Evolutionary conservation across 2,888 invertebrate genomes (phyloP), one percentile per base, ranked within the genome.

Genomic region (Phorcus lineatus): DNA sequence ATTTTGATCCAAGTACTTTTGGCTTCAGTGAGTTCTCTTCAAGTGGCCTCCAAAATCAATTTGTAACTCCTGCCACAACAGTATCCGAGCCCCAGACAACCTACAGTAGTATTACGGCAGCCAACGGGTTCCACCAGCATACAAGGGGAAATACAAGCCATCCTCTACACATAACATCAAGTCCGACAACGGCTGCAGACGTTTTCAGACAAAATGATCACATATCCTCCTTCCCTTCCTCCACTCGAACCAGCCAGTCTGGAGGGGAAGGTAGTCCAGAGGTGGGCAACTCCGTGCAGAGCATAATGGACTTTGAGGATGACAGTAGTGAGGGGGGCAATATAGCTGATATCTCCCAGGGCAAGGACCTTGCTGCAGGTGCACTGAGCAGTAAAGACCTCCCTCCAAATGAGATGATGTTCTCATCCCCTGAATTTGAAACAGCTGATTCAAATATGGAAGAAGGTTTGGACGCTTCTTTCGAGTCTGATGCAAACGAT

Each of bases 231-330:
- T 40, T 36, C 70, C 24, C 62, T 2, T 31, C 70, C 40, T 11
- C 16, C 6, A 31, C 70, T 36, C 40, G n/a, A 31, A 36, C 70
- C 9, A 19, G 36, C 36, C 36, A 31, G 11, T 36, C 70, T 17
- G 36, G 36, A 17, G 66, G 62, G 31, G 66, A 57, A 31, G 70
- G 36, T 77, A 55, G 40, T 24, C 66, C 52, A n/a, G 79, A 79
- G 47, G 24, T 79, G 40, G 76, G 74, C 19, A 75, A 66, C 77
- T 80, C 82, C 22, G 82, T 82, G 0, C 74, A 80, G 53, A 80
- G 78, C 75, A 80, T 82, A 47, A 80, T 80, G 77, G 76, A 80
- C 53, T 80, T 82, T 66, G 79, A 67, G 40, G 76, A 76, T 17
- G 55, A 55, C 0, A 70, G 77, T 55, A 70, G 54, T 57, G 80